These are phyloP conservation scores for Trogon surrucura DNA, from an alignment of 2,113 vertebrate species.

Conservation along the genomic window DNA sequence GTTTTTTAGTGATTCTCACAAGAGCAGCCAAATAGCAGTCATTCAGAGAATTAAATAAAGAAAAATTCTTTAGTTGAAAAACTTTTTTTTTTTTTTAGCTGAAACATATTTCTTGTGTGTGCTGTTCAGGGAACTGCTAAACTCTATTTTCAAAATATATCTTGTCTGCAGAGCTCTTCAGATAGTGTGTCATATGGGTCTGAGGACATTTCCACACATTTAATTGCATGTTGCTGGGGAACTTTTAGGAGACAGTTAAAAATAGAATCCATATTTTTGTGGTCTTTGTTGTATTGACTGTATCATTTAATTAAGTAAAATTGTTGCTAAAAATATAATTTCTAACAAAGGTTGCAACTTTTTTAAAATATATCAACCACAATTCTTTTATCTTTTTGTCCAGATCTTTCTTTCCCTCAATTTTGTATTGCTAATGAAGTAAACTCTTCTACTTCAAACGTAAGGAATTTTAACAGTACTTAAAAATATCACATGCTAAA, in stretches of 20 bases:
- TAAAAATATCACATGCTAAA: neutral
- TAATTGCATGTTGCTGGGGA: neutral
- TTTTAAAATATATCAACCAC: neutral
- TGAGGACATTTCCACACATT: neutral
- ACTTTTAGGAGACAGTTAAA: neutral
- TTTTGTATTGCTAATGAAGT: neutral
- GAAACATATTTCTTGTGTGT: neutral
- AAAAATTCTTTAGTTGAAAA: neutral
- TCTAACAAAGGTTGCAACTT: neutral
- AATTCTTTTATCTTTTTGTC: neutral
- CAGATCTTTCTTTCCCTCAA: neutral
- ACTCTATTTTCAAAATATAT: neutral
- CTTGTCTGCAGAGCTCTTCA: neutral
- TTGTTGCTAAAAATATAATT: neutral
- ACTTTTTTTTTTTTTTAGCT: neutral
- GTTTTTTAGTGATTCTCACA: neutral
- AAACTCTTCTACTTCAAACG: neutral
- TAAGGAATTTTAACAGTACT: neutral
- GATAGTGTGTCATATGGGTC: rapidly evolving
- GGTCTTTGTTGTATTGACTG: neutral
- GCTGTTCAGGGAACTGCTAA: neutral
- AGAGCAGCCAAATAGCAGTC: neutral
- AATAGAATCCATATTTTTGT: neutral
- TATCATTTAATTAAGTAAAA: neutral
- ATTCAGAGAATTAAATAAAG: neutral